A percentile compares a stretch with the other conserved stretches of the same genome.
These are phyloP conservation scores for Caenorhabditis sp. DNA, from an alignment of 2,888 invertebrate species.

Conservation along the genomic window DNA sequence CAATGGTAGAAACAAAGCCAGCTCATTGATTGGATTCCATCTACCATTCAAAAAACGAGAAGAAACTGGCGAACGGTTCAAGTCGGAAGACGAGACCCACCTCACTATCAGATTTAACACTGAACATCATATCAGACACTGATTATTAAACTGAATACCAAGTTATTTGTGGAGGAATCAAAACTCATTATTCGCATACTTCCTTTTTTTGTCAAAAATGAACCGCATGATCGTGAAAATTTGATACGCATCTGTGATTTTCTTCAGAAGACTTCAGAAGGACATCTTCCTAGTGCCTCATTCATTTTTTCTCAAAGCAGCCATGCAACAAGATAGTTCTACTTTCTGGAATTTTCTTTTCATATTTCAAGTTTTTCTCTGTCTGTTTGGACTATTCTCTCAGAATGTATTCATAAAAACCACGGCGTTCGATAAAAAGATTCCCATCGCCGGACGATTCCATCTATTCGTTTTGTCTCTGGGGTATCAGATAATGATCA, in stretches of 20 bases:
- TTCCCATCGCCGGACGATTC: not conserved
- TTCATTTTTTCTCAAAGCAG: not conserved
- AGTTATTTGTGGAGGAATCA: no score
- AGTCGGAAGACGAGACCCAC: no score
- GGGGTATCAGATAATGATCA: conserved; percentile 37
- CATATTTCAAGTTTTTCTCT: conserved; percentile 42
- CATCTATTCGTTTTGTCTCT: conserved; percentile 42
- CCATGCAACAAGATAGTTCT: conserved; percentile 20
- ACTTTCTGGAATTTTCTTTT: conserved; percentile 30
- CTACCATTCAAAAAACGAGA: no score
- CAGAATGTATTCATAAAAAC: conserved; percentile 45
- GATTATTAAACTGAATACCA: no score
- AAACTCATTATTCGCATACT: no score
- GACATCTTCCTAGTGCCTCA: not conserved
- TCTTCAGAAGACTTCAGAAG: not conserved
- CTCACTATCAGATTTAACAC: no score
- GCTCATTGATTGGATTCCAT: no score
- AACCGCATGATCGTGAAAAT: not conserved
- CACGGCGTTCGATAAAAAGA: conserved; percentile 14
- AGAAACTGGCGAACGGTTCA: no score
- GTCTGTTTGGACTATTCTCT: conserved; percentile 43
- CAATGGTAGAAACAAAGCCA: no score
- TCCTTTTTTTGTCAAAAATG: not conserved
- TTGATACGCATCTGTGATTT: not conserved
- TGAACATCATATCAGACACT: no score